These are phyloP conservation scores for Anagyrus pseudococci DNA, from an alignment of 2,888 invertebrate species.

Conservation along the genomic window DNA sequence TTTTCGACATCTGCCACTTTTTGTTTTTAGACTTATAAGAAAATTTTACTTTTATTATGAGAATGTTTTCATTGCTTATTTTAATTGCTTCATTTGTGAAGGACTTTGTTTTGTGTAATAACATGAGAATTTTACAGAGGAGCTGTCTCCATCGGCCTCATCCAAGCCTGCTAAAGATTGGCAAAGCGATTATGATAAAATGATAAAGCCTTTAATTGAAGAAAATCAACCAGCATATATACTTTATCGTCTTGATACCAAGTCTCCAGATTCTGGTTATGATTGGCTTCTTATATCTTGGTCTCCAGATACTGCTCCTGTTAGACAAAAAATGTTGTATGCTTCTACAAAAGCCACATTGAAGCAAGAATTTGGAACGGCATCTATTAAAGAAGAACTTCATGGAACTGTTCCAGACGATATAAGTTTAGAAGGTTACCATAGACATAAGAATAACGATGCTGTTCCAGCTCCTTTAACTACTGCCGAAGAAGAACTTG, in stretches of 20 bases:
- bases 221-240: constrained; percentile 90
- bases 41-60: constrained; percentile 15
- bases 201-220: constrained; percentile 74
- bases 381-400: constrained; percentile 92
- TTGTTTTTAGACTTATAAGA: not conserved
- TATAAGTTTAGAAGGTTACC: constrained; percentile 81
- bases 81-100: not conserved
- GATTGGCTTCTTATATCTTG: constrained; percentile 94
- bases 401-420: constrained; percentile 89
- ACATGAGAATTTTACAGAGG: constrained; percentile 79
- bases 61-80: not conserved
- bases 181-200: constrained; percentile 86
- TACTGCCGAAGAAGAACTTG: constrained; percentile 82
- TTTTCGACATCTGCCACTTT: constrained; percentile 24
- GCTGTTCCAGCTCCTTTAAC: constrained; percentile 91
- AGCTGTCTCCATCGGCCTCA: constrained; percentile 72
- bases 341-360: constrained; percentile 97
- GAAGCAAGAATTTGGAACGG: constrained; percentile 94
- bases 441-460: constrained; percentile 77
- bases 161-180: constrained; percentile 76
- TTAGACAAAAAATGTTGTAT: constrained; percentile 96
- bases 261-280: constrained; percentile 77
- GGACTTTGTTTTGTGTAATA: not conserved
- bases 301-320: constrained; percentile 91
- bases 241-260: constrained; percentile 77